Evolutionary conservation across 2,113 vertebrate species (phyloP), one percentile per base, ranked within the genome.

Genomic region (Lepus americanus): DNA sequence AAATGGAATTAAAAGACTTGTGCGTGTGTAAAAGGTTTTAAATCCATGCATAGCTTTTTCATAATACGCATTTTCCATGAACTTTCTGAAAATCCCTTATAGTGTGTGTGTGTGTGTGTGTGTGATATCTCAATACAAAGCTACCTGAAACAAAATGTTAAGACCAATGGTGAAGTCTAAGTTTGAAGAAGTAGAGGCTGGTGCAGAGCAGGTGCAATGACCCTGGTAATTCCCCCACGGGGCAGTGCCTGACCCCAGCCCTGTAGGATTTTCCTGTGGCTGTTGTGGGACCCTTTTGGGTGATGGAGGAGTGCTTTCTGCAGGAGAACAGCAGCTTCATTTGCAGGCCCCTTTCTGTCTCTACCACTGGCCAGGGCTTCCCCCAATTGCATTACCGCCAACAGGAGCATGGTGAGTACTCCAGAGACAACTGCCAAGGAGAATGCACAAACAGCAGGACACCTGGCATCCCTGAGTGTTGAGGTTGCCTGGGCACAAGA

Each of bases 71-170:
- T 39, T 39, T 39, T 39, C 39, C 39, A 39, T 39, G 39, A 39
- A 39, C 39, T 39, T 39, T 39, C 39, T 39, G 39, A 39, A 39
- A 39, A 39, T 39, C 39, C 39, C 39, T 39, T 39, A 39, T 39
- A 39, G 39, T 39, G 39, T 39, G 39, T 39, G 39, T 27, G 22
- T 51, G 13, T n/a, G 22, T 76, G 11, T 14, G 14, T 76, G 16
- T 22, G 4, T 39, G 39, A 44, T 44, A 72, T 9, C 84, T 92
- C 27, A 64, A 63, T 66, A 74, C 55, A 79, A 72, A 93, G 33
- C 85, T 59, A n/a, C 31, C 51, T 82, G 51, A 77, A 89, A 79
- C 12, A 72, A 76, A 93, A 39, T 44, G 16, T 25, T 33, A 82
- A 88, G 33, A 44, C 17, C 16, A 1, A 20, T 33, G 36, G 44